Percentiles rank a stretch among this genome's conserved stretches.
Conservation (phyloP, 2,797 vertebrate species). For the Cryptoprocta ferox region DNA sequence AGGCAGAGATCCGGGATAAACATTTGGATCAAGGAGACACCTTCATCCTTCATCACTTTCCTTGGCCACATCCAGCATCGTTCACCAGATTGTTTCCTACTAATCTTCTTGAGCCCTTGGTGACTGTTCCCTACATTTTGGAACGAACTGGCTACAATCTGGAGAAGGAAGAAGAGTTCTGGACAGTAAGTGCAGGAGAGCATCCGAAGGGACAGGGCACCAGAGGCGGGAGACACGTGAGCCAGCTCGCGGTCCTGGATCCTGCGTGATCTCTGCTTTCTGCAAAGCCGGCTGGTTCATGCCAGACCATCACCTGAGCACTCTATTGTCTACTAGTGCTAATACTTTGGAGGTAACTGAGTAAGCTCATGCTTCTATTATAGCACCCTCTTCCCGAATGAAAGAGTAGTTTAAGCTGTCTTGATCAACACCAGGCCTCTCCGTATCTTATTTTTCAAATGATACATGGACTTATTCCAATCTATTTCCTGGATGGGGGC, state of each 20-base stretch:
- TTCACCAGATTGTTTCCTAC: neutral
- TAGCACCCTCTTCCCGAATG: neutral
- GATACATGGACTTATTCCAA: neutral
- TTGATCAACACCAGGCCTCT: neutral
- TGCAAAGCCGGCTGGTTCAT: neutral
- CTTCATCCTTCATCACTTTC: neutral
- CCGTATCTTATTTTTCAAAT: neutral
- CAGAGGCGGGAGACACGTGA: slow-evolving; percentile 35
- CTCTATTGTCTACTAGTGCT: neutral
- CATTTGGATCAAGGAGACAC: neutral
- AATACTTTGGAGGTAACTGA: neutral
- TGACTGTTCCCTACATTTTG: neutral
- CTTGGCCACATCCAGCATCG: neutral
- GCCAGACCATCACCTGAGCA: slow-evolving; percentile 29
- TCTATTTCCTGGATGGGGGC: neutral
- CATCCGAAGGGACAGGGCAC: neutral
- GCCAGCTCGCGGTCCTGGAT: neutral
- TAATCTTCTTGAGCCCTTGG: neutral
- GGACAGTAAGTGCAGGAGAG: neutral
- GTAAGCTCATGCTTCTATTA: neutral
- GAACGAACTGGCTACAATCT: slow-evolving; percentile 33
- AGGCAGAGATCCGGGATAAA: neutral
- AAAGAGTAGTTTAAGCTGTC: neutral
- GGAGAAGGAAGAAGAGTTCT: neutral
- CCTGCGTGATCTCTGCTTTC: slow-evolving; percentile 28